Percentiles rank a stretch among this genome's conserved stretches.
Conservation (phyloP, 2,888 invertebrate species). For the Trichogramma evanescens region DNA sequence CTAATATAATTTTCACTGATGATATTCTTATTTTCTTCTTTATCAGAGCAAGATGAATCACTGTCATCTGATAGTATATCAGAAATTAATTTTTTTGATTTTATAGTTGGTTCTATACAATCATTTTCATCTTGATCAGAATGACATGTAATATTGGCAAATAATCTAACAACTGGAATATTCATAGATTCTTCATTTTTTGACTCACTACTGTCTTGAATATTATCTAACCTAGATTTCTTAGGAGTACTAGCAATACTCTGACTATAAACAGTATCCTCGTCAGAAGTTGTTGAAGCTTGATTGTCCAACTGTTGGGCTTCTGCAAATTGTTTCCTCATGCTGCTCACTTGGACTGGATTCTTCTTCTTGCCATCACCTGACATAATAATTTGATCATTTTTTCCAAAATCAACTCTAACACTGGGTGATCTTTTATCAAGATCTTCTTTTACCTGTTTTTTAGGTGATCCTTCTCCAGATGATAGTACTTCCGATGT, state of each 20-base stretch:
- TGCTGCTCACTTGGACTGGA: conserved; percentile 17
- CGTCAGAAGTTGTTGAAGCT: background rate
- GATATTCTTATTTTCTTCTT: background rate
- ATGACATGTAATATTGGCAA: background rate
- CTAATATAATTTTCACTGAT: background rate
- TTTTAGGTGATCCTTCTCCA: background rate
- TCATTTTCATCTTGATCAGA: conserved; percentile 10
- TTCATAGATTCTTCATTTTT: background rate
- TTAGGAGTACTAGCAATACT: conserved; percentile 22
- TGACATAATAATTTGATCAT: conserved; percentile 22
- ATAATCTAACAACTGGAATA: conserved; percentile 17
- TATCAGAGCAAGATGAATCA: background rate
- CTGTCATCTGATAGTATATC: background rate
- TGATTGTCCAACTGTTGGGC: background rate
- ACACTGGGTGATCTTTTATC: conserved; percentile 16
- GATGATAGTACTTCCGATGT: conserved; percentile 23
- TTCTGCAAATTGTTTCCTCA: background rate
- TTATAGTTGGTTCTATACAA: background rate
- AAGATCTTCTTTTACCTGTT: conserved; percentile 1
- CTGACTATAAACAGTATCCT: conserved; percentile 8
- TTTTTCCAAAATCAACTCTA: conserved; percentile 16
- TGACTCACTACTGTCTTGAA: background rate
- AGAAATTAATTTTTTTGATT: background rate
- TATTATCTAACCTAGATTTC: conserved; percentile 4
- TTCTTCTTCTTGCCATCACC: conserved; percentile 15